Evolutionary conservation across 1,140 invertebrate species (phyloP).

Genomic region (Drosophila quadrilineata): DNA sequence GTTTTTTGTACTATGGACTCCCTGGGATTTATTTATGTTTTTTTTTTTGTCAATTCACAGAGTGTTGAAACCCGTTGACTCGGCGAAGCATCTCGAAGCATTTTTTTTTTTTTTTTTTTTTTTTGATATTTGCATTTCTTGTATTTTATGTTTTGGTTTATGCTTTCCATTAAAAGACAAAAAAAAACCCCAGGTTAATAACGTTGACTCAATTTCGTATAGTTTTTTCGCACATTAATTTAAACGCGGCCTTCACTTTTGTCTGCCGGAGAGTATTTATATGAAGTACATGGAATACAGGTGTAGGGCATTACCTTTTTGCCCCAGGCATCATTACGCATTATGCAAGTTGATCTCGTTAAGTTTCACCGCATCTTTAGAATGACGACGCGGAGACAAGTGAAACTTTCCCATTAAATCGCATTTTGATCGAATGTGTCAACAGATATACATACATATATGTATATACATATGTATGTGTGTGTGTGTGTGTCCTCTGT

Average conservation of each 20-base stretch:
- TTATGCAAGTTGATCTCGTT: slow-evolving; percentile 50
- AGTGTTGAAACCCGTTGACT: slow-evolving; percentile 14
- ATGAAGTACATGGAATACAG: slow-evolving; percentile 6
- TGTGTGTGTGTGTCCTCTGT: slow-evolving; percentile 5
- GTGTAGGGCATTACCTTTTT: slow-evolving; percentile 23
- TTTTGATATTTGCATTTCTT: slow-evolving; percentile 5
- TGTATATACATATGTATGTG: slow-evolving; percentile 8
- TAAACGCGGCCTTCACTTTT: slow-evolving; percentile 29
- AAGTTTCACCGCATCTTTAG: slow-evolving; percentile 49
- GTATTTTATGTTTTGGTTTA: slow-evolving; percentile 29
- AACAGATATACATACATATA: slow-evolving; percentile 2
- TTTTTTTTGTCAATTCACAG: neutral
- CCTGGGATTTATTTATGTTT: no score
- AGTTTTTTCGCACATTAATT: slow-evolving; percentile 60
- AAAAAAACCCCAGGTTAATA: no score
- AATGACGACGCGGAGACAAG: slow-evolving; percentile 27
- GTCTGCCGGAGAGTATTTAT: slow-evolving; percentile 30
- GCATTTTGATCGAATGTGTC: slow-evolving; percentile 16
- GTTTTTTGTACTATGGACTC: no score
- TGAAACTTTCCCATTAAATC: slow-evolving; percentile 26
- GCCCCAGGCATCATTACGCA: slow-evolving; percentile 28
- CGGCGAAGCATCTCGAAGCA: slow-evolving; percentile 33
- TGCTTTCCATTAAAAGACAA: slow-evolving; percentile 29
- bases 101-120: neutral
- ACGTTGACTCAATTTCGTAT: slow-evolving; percentile 42